These are phyloP conservation scores for Pipa parva DNA, from an alignment of 2,113 vertebrate species.

Conservation along the genomic window DNA sequence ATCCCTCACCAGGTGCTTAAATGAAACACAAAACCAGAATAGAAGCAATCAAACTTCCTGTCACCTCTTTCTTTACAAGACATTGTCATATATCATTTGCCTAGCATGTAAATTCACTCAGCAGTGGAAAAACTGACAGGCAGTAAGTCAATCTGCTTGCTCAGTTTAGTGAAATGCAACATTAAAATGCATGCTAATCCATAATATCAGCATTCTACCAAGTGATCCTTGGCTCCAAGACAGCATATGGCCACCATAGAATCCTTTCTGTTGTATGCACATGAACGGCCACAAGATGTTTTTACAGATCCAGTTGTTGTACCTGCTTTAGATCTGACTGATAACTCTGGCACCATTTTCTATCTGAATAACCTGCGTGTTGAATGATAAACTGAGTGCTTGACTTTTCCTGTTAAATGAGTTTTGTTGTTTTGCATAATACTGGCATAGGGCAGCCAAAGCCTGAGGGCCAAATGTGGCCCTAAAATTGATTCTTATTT, in stretches of 20 bases:
- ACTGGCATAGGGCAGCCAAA: too few relatives aligned
- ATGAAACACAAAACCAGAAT: too few relatives aligned
- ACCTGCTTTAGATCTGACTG: not conserved
- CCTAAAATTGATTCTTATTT: too few relatives aligned
- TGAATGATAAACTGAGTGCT: not conserved
- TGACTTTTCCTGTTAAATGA: too few relatives aligned
- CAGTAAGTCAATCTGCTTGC: not conserved
- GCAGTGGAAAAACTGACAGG: not conserved
- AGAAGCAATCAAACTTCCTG: not conserved
- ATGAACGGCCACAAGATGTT: slow-evolving; percentile 2
- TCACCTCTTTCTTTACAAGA: not conserved
- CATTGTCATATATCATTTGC: not conserved
- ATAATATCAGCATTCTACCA: not conserved
- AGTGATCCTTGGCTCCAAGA: not conserved
- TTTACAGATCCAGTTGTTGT: not conserved
- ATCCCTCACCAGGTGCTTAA: not conserved
- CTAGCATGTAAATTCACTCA: not conserved
- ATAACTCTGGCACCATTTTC: not conserved
- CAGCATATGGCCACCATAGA: slow-evolving; percentile 8
- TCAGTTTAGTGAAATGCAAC: not conserved
- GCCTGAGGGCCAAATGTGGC: too few relatives aligned
- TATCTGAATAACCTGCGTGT: not conserved
- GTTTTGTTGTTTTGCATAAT: too few relatives aligned
- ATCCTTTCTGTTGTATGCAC: not conserved
- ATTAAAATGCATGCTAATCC: not conserved